Base-by-base conservation (phyloP, 2,888 invertebrate genomes). In the Tryphoninae sp. region DNA sequence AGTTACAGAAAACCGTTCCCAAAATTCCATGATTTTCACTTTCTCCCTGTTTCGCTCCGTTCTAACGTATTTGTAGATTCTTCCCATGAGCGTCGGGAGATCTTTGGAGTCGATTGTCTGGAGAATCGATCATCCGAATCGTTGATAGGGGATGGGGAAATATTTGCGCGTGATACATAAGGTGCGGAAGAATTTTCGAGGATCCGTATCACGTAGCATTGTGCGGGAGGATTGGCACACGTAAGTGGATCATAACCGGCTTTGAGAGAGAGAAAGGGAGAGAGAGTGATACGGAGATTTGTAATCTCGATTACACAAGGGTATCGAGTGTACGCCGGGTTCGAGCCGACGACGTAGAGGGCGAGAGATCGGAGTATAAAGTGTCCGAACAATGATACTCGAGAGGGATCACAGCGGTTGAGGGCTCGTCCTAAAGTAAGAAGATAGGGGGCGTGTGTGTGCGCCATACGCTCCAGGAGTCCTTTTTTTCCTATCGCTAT, bases 221-320 rank as follows among this genome's bases (percentile, higher is more conserved):
- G 71, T 40, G 11, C 40, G 42, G 49, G 61, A 67, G 33, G 11
- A 7, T 40, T 67, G 2, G 42, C 4, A 13, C 23, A 49, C 45
- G 16, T 68, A 76, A 80, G 82, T 80, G 82, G 78, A 85, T 83
- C 80, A 84, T 82, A 81, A 83, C 81, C 73, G 58, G 81, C 78
- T 80, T 75, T 65, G 42, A 6, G 6, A 4, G 33, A 33, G 33
- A 33, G 33, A 6, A 0, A 4, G 33, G 7, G 6, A 6, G 6
- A 0, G 33, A 33, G 33, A 33, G 33, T 33, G 33, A 33, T 33
- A 33, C 51, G 74, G 61, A 85, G 83, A 84, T 85, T 84, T 82
- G 80, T 77, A 79, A 83, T 84, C 82, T 85, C 81, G 83, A 83
- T 84, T 84, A 82, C 82, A 84, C 82, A 83, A 84, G 83, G 83